A percentile compares a stretch with the other conserved stretches of the same genome.
Evolutionary conservation across 2,888 invertebrate species (phyloP).

Genomic region (Netelia fuscicornis): DNA sequence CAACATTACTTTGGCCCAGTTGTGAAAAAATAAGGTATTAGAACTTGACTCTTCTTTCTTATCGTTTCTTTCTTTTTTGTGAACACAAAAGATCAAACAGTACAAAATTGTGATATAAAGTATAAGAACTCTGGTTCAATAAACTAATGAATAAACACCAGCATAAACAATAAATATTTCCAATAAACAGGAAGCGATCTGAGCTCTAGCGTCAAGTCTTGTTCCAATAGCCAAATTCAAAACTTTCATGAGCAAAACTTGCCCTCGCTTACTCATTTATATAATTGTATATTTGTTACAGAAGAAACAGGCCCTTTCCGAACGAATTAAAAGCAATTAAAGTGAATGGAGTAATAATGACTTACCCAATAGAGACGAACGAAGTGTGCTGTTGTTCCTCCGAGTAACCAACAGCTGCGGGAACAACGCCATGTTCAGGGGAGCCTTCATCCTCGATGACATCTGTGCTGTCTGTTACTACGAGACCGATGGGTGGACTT

Average conservation of each 20-base stretch:
- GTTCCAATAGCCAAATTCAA: not conserved
- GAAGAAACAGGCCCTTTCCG: not conserved
- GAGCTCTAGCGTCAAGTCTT: no score
- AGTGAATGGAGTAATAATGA: not conserved
- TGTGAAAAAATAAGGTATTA: no score
- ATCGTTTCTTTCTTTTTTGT: no score
- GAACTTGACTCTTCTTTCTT: no score
- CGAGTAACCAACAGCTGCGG: slow-evolving; percentile 33
- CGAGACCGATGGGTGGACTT: slow-evolving; percentile 78
- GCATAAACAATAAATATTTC: no score
- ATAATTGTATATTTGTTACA: not conserved
- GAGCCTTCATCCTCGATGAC: slow-evolving; percentile 36
- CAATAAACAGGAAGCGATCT: no score
- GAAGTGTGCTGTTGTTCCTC: slow-evolving; percentile 64
- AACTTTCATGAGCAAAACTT: not conserved
- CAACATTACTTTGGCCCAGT: no score
- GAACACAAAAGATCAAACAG: no score
- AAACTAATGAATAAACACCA: no score
- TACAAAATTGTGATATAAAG: no score
- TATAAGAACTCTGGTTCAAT: no score
- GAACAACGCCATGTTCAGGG: slow-evolving; percentile 16
- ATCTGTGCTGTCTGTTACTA: slow-evolving; percentile 49
- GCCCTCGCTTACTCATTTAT: not conserved
- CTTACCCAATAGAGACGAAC: slow-evolving; percentile 65
- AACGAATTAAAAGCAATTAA: not conserved